Evolutionary conservation across 2,113 vertebrate species (phyloP).

Genomic region (Chionis minor): DNA sequence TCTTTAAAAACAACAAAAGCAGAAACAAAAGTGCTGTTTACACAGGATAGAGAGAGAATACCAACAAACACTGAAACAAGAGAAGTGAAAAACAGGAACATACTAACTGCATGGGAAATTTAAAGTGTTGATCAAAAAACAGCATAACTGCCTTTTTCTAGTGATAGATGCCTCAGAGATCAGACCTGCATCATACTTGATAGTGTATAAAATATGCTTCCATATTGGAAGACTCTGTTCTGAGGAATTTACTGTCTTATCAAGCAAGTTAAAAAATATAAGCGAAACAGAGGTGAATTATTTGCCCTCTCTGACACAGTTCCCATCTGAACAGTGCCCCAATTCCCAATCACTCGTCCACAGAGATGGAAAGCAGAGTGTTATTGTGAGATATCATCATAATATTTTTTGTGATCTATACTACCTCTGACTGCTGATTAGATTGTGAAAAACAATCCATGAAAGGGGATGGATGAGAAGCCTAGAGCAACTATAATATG

Average conservation of each 20-base stretch:
- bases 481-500: neutral
- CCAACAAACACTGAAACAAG: neutral
- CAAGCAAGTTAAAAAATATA: neutral
- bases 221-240: neutral
- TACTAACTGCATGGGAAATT: neutral
- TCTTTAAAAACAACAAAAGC: neutral
- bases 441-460: neutral
- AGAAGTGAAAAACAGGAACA: neutral
- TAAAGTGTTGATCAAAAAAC: neutral
- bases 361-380: fast-evolving
- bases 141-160: neutral
- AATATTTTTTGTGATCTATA: neutral
- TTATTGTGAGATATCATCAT: neutral
- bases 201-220: neutral
- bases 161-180: neutral
- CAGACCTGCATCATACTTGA: neutral
- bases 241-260: neutral
- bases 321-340: neutral
- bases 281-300: neutral
- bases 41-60: neutral
- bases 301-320: neutral
- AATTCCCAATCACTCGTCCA: neutral
- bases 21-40: neutral
- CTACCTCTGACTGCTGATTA: conserved; percentile 19
- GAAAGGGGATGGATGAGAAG: neutral